phyloP scores from a whole-genome alignment of 2,797 vertebrate genomes.

The Pipistrellus nathusii region DNA sequence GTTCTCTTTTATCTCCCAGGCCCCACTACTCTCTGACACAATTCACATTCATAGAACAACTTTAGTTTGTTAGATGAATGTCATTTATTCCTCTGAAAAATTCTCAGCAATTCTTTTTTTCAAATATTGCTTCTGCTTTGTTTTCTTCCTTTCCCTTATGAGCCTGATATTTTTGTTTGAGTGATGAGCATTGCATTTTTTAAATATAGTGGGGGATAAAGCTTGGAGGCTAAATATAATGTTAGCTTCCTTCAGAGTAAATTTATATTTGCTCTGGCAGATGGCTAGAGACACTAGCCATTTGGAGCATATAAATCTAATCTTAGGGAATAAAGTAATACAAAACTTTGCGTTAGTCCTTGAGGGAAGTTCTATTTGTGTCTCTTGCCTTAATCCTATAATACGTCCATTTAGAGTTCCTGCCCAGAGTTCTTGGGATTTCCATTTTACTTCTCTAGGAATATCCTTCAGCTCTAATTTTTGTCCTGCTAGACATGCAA shows the following conservation, averaged over 20 bases:
- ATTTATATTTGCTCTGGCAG: slow-evolving; percentile 39
- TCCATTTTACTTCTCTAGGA: neutral
- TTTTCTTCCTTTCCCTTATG: neutral
- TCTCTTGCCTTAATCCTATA: slow-evolving; percentile 15
- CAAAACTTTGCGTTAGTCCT: neutral
- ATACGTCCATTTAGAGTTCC: neutral
- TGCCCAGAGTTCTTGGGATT: neutral
- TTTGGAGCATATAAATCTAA: slow-evolving; percentile 53
- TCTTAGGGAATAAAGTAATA: slow-evolving; percentile 29
- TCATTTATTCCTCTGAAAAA: neutral
- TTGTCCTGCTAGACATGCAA: neutral
- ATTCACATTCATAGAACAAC: neutral
- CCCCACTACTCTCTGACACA: neutral
- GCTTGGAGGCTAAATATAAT: neutral
- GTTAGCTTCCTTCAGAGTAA: neutral
- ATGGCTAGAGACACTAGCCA: neutral
- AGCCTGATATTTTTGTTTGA: slow-evolving; percentile 23
- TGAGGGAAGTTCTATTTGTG: neutral
- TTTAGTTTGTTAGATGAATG: neutral
- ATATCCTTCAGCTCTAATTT: neutral
- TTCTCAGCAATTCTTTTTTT: neutral
- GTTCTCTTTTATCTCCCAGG: neutral
- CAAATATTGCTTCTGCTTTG: neutral
- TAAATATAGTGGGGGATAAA: neutral
- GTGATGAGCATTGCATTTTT: neutral